phyloP scores from a whole-genome alignment of 2,888 invertebrate species.

The Megaustenia siamemsis region DNA sequence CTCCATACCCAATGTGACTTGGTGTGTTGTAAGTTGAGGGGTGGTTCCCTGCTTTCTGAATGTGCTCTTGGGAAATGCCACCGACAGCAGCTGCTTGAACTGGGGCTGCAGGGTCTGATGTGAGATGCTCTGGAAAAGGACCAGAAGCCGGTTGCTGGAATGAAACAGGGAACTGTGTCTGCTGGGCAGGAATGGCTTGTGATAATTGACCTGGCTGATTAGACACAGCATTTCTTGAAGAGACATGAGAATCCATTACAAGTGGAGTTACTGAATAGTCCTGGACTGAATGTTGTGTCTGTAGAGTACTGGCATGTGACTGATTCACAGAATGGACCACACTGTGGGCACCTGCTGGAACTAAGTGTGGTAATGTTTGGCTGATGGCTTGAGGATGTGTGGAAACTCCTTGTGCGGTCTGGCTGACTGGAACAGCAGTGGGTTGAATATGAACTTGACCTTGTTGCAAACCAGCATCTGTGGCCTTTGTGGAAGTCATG shows the following conservation, averaged over 20 bases:
- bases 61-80: slow-evolving; percentile 8
- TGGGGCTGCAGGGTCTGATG: slow-evolving; percentile 20
- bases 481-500: not conserved
- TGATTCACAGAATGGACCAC: not conserved
- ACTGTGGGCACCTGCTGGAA: not conserved
- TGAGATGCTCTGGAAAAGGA: not conserved
- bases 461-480: not conserved
- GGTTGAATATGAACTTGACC: not conserved
- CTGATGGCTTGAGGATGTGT: not conserved
- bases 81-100: not conserved
- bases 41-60: slow-evolving; percentile 6
- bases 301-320: not conserved
- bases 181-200: slow-evolving; percentile 54
- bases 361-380: not conserved
- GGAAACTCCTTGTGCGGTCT: slow-evolving; percentile 11
- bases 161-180: slow-evolving; percentile 1
- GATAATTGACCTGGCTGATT: not conserved
- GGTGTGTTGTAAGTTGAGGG: slow-evolving; percentile 22
- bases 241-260: slow-evolving; percentile 22
- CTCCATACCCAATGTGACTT: slow-evolving; percentile 37
- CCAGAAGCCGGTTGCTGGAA: slow-evolving; percentile 20
- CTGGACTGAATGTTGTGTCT: slow-evolving; percentile 14
- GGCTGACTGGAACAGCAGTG: not conserved
- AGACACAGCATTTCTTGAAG: not conserved
- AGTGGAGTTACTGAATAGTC: not conserved